phyloP scores from a whole-genome alignment of 1,140 invertebrate genomes.

The Phenacoccus solenopsis region DNA sequence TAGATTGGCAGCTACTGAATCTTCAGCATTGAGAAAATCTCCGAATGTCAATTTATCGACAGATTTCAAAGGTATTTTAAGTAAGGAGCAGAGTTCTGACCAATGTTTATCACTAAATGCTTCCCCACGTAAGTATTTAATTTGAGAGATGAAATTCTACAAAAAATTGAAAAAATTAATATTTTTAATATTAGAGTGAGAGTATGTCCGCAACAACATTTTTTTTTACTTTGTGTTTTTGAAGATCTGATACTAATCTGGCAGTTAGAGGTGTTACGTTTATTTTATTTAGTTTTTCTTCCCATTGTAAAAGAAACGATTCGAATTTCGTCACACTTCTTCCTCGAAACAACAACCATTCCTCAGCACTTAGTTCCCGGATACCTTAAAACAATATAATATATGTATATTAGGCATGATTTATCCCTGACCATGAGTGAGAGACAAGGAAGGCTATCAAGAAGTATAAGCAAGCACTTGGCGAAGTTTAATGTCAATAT shows the following conservation, averaged over 20 bases:
- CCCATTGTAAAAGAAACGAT: constrained; percentile 62
- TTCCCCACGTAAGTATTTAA: constrained; percentile 64
- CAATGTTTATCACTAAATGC: constrained; percentile 90
- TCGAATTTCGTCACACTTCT: constrained; percentile 61
- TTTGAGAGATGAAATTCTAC: constrained; percentile 38
- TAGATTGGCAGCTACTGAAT: constrained; percentile 53
- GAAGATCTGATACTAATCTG: constrained; percentile 59
- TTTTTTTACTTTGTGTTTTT: constrained; percentile 40
- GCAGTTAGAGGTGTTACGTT: constrained; percentile 48
- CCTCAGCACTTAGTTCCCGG: constrained; percentile 53
- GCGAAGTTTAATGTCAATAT: too few species aligned
- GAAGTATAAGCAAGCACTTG: too few species aligned
- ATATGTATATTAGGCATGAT: too few species aligned
- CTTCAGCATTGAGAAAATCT: constrained; percentile 58
- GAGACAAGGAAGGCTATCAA: too few species aligned
- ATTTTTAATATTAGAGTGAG: constrained; percentile 37
- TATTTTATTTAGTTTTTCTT: constrained; percentile 44
- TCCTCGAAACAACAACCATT: constrained; percentile 72
- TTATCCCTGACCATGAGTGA: too few species aligned
- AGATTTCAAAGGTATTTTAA: constrained; percentile 57
- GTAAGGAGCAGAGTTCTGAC: constrained; percentile 71
- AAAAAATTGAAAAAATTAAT: constrained; percentile 24
- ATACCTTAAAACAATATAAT: constrained; percentile 38
- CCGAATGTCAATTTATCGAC: constrained; percentile 64
- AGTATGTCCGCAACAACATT: constrained; percentile 29